Conservation (phyloP, 2,797 vertebrate genomes). For the Chloroceryle inda region DNA sequence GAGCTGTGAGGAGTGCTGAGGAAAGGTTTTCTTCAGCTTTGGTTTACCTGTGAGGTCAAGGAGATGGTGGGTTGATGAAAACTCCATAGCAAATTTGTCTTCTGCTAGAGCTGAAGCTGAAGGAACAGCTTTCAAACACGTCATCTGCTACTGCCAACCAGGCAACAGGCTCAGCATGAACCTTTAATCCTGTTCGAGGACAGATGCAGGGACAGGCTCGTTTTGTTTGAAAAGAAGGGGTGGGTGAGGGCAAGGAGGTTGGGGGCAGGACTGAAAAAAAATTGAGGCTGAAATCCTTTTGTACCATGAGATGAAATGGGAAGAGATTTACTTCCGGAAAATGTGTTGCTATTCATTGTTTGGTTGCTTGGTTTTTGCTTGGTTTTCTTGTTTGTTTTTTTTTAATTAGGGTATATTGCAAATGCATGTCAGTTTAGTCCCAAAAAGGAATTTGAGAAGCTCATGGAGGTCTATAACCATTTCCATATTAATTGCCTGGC, state of each 20-base stretch:
- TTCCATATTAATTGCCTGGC: not conserved
- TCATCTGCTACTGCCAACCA: not conserved
- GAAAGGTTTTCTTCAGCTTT: not conserved
- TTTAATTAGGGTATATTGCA: not conserved
- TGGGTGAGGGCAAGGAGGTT: not conserved
- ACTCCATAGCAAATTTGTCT: not conserved
- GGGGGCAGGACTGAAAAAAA: not conserved
- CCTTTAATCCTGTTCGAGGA: conserved; percentile 1
- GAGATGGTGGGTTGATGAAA: not conserved
- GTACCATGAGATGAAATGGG: not conserved
- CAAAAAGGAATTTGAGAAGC: conserved; percentile 24
- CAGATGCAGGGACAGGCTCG: not conserved
- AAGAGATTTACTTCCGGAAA: not conserved
- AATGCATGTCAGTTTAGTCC: not conserved
- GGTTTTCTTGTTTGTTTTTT: not conserved
- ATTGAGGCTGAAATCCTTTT: not conserved
- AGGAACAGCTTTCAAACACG: not conserved
- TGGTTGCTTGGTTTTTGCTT: not conserved
- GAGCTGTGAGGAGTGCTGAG: not conserved
- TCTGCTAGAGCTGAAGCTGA: not conserved
- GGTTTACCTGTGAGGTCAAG: not conserved
- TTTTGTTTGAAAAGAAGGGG: not conserved
- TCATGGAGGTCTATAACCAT: conserved; percentile 4
- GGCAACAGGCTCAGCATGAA: not conserved
- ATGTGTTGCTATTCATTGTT: not conserved